phyloP scores from a whole-genome alignment of 2,888 invertebrate species.

The Teinopalpus imperialis region DNA sequence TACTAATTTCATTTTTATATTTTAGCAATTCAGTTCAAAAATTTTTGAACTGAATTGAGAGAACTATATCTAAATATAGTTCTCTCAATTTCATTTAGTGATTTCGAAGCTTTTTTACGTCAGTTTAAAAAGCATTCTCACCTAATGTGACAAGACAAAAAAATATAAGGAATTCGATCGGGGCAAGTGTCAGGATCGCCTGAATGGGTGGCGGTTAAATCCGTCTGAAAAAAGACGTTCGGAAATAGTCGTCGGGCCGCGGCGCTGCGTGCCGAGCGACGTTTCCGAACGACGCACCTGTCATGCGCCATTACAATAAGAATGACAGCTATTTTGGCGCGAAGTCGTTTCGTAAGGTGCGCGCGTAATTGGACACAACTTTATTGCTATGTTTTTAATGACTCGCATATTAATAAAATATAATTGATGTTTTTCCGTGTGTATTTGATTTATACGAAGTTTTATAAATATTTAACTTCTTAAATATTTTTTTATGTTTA shows the following conservation, averaged over 20 bases:
- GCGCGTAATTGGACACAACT: conserved; percentile 6
- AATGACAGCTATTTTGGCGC: conserved; percentile 26
- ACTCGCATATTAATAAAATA: background rate
- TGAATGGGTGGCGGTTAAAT: conserved; percentile 60
- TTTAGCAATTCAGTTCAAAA: too few species aligned
- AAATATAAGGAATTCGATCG: conserved; percentile 34
- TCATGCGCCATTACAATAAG: conserved; percentile 39
- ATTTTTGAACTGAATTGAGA: too few species aligned
- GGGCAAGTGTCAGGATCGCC: conserved; percentile 37
- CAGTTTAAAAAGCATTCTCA: conserved; percentile 10
- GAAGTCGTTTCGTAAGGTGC: conserved; percentile 7
- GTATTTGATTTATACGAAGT: too few species aligned
- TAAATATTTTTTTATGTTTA: too few species aligned
- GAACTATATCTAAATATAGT: too few species aligned
- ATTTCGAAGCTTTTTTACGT: too few species aligned
- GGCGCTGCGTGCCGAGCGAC: conserved; percentile 35
- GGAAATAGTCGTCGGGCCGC: conserved; percentile 43
- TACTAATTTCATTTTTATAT: too few species aligned
- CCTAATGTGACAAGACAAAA: conserved; percentile 28
- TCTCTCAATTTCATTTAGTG: too few species aligned
- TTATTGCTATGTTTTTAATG: background rate
- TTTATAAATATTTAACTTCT: too few species aligned
- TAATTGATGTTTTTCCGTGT: too few species aligned
- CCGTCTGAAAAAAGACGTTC: conserved; percentile 47
- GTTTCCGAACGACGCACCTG: conserved; percentile 37